Conservation (phyloP, 2,797 vertebrate genomes). For the Danio aesculapii region DNA sequence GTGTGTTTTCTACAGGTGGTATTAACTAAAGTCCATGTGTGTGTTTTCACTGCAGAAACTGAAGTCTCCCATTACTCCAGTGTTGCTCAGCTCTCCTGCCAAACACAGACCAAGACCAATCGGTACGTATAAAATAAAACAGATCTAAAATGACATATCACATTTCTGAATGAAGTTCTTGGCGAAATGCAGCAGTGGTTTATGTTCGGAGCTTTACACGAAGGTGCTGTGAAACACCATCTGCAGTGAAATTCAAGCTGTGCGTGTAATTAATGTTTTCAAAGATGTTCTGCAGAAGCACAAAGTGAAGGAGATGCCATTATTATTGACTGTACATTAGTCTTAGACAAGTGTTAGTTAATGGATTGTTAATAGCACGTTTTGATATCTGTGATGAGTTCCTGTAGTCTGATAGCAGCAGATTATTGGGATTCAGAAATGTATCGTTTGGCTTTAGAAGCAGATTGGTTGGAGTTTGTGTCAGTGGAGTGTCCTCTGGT, state of each 20-base stretch:
- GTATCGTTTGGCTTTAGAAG: conserved; percentile 1
- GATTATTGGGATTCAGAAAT: not conserved
- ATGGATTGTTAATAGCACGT: not conserved
- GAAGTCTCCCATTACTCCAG: conserved; percentile 80
- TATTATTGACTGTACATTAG: not conserved
- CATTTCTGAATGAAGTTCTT: not conserved
- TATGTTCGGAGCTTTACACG: not conserved
- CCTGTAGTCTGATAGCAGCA: not conserved
- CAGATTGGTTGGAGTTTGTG: conserved; percentile 3
- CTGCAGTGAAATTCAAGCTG: not conserved
- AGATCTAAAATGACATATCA: not conserved
- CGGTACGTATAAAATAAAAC: conserved; percentile 61
- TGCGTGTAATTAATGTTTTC: not conserved
- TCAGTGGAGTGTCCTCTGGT: not conserved
- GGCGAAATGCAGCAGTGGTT: not conserved
- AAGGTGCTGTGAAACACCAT: not conserved
- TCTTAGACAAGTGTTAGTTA: too few relatives aligned
- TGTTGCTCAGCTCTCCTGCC: conserved; percentile 62
- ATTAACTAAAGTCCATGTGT: not conserved
- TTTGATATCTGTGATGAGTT: not conserved
- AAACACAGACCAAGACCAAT: conserved; percentile 36
- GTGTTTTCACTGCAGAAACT: conserved; percentile 73
- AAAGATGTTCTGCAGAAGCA: not conserved
- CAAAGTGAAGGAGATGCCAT: not conserved
- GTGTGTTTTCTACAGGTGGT: too few relatives aligned